These are phyloP conservation scores for Rhabdomys pumilio DNA, from an alignment of 2,797 vertebrate genomes.

Conservation along the genomic window DNA sequence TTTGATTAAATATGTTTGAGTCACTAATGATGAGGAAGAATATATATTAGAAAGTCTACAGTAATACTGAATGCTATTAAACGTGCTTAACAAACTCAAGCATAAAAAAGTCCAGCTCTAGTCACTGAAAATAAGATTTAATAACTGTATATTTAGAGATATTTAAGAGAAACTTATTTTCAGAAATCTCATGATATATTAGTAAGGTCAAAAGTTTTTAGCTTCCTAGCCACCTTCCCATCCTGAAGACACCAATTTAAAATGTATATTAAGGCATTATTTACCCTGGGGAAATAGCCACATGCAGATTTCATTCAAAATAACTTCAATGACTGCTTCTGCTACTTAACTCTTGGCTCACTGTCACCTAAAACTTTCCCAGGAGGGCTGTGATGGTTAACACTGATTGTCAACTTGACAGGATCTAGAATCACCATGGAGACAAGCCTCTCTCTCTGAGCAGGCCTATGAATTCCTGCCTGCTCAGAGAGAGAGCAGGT, in stretches of 20 bases:
- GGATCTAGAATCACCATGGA: not conserved
- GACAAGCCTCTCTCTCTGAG: not conserved
- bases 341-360: not conserved
- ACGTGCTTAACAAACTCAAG: constrained; percentile 4
- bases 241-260: constrained; percentile 32
- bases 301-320: not conserved
- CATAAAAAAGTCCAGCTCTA: not conserved
- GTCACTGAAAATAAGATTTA: constrained; percentile 18
- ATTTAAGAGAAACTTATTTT: constrained; percentile 57
- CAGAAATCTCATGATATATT: constrained; percentile 53
- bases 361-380: not conserved
- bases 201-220: not conserved
- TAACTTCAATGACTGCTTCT: not conserved
- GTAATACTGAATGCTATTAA: not conserved
- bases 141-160: not conserved
- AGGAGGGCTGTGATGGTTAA: not conserved
- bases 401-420: not conserved
- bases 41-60: not conserved
- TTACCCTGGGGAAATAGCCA: not conserved
- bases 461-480: not conserved
- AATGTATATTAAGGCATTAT: not conserved
- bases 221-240: constrained; percentile 7
- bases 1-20: not conserved
- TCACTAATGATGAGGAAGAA: not conserved
- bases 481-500: too few species aligned